Base-by-base conservation (phyloP, 2,888 invertebrate species). In the Epistrophe grossulariae region DNA sequence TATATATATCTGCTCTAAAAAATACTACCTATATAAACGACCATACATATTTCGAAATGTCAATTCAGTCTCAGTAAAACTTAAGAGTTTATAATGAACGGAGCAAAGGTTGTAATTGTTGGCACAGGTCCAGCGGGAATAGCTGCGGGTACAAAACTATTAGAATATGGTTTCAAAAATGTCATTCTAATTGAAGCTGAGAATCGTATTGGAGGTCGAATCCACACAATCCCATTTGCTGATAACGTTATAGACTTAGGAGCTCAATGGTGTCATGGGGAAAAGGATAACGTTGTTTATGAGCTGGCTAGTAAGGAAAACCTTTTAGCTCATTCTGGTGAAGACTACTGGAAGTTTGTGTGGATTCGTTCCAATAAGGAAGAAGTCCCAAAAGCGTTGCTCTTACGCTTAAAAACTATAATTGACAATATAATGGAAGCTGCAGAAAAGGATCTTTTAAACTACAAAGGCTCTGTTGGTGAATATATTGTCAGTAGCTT, bases 131-230 rank as follows among this genome's bases (percentile, higher is more conserved):
- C 92, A 35, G 90, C 93, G 31, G 93, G 93, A 9, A 92, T 93
- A 59, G 93, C 93, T n/a, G 93, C 93, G 9, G 93, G 92, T 28
- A 91, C 93, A 38, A 92, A 92, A 81, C 90, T 94, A 3, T 84
- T 93, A 31, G 92, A 93, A 59, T 91, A 91, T 72, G 93, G 93
- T 17, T 91, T 93, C 71, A 90, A 91, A 57, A 92, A 94, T 89
- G 94, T 95, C 4, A 89, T 94, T 24, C 93, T 95, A 0, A 90
- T 96, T 43, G 96, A 96, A 91, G 95, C 95, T 0, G 94, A 94
- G 85, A 92, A 94, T 72, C 93, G 95, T 24, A 93, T 96, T 66
- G 96, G 96, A 0, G 96, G 96, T 0, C 93, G 96, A 78, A 94
- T 96, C 79, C 90, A 93, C 60, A 94, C 94, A 0, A 93, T 94